These are phyloP conservation scores for Capra hircus DNA, from an alignment of 2,113 vertebrate genomes.

Conservation along the genomic window DNA sequence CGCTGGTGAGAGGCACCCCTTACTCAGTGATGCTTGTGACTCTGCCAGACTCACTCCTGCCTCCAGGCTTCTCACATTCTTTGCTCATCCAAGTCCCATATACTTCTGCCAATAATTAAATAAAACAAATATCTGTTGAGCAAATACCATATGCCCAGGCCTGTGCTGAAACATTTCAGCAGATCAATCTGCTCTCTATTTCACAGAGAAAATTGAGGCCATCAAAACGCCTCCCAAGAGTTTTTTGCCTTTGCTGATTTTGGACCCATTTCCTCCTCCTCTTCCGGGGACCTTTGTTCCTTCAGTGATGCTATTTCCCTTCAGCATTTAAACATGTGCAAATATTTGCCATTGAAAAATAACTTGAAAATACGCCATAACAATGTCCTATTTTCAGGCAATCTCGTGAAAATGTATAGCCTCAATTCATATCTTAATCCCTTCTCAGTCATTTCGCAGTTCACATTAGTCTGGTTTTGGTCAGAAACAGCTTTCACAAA, in stretches of 20 bases:
- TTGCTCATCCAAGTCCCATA: neutral
- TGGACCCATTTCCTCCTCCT: neutral
- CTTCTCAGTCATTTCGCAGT: neutral
- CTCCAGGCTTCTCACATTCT: neutral
- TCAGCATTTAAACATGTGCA: neutral
- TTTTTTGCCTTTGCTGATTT: neutral
- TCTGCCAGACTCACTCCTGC: neutral
- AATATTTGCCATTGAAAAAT: neutral
- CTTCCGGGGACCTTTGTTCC: neutral
- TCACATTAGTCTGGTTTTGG: neutral
- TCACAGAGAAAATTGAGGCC: neutral
- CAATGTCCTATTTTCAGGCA: neutral
- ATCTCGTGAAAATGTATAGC: neutral
- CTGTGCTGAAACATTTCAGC: neutral
- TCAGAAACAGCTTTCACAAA: neutral
- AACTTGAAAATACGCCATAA: neutral
- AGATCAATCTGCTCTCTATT: neutral
- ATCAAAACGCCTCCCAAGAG: neutral
- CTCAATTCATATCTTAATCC: neutral
- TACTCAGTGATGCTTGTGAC: neutral
- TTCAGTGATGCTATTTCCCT: neutral
- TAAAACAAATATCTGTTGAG: neutral
- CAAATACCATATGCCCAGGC: neutral
- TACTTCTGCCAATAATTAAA: neutral
- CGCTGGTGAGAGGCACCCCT: accelerated